phyloP scores from a whole-genome alignment of 2,888 invertebrate species.

The Mythimna albipuncta region DNA sequence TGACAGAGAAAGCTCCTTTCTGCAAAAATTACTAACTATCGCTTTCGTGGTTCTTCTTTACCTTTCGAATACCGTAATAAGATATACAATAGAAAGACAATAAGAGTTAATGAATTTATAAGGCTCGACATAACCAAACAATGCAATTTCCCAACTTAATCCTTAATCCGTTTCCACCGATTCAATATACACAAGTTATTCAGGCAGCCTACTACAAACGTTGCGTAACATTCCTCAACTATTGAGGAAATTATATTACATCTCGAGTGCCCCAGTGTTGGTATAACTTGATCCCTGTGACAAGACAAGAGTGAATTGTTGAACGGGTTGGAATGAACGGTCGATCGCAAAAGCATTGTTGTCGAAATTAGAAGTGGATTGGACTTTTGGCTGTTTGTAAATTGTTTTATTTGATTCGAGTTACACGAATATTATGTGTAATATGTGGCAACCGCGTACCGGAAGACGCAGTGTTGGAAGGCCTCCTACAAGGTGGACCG shows the following conservation, averaged over 20 bases:
- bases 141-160: neutral
- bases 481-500: no score
- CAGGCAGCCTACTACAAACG: constrained; percentile 8
- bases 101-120: no score
- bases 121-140: neutral
- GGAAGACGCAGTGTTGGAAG: no score
- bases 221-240: constrained; percentile 25
- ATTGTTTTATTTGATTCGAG: no score
- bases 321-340: neutral
- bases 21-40: no score
- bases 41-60: no score
- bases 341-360: neutral
- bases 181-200: constrained; percentile 23
- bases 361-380: constrained; percentile 20
- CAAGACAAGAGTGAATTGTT: constrained; percentile 26
- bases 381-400: neutral
- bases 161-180: neutral
- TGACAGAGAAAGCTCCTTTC: no score
- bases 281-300: constrained; percentile 10
- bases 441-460: no score
- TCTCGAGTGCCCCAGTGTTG: constrained; percentile 5
- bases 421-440: no score
- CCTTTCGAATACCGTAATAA: no score
- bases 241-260: constrained; percentile 29
- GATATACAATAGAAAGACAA: no score